phyloP scores from a whole-genome alignment of 2,888 invertebrate genomes.

The Thera britannica region DNA sequence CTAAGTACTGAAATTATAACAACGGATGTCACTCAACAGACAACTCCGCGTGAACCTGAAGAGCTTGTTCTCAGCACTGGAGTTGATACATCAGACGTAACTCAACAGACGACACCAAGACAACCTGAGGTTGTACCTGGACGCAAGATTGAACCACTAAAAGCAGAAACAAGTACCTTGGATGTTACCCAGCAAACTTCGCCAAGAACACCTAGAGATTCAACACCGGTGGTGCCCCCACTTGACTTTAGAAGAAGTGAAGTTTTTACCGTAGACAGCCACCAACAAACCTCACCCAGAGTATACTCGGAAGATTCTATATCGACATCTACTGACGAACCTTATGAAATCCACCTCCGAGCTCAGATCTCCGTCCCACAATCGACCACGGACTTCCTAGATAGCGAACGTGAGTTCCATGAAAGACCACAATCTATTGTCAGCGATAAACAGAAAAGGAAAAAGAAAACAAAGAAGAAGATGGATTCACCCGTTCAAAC shows the following conservation, averaged over 20 bases:
- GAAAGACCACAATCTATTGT: conserved; percentile 61
- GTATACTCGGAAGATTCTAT: conserved; percentile 79
- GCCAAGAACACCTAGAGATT: conserved; percentile 65
- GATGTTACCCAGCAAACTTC: conserved; percentile 83
- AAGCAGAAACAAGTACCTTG: conserved; percentile 45
- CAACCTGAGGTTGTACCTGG: conserved; percentile 22
- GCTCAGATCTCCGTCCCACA: conserved; percentile 84
- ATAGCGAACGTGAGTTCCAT: conserved; percentile 67
- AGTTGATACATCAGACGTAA: conserved; percentile 20
- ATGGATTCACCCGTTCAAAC: conserved; percentile 68
- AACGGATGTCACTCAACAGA: conserved; percentile 46
- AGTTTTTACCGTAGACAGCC: conserved; percentile 54
- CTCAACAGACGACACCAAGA: conserved; percentile 51
- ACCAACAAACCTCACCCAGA: conserved; percentile 82
- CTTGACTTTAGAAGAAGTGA: conserved; percentile 52
- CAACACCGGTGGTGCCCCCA: conserved; percentile 42
- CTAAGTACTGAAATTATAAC: conserved; percentile 5
- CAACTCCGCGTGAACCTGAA: conserved; percentile 31
- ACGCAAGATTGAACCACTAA: conserved; percentile 34
- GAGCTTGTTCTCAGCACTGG: background rate
- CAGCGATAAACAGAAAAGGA: conserved; percentile 72
- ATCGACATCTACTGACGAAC: conserved; percentile 81
- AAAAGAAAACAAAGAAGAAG: conserved; percentile 72
- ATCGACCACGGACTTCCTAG: conserved; percentile 68
- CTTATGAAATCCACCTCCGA: conserved; percentile 86